Percentiles rank a stretch among this genome's conserved stretches.
Conservation (phyloP, 2,113 vertebrate species). For the Motacilla alba region DNA sequence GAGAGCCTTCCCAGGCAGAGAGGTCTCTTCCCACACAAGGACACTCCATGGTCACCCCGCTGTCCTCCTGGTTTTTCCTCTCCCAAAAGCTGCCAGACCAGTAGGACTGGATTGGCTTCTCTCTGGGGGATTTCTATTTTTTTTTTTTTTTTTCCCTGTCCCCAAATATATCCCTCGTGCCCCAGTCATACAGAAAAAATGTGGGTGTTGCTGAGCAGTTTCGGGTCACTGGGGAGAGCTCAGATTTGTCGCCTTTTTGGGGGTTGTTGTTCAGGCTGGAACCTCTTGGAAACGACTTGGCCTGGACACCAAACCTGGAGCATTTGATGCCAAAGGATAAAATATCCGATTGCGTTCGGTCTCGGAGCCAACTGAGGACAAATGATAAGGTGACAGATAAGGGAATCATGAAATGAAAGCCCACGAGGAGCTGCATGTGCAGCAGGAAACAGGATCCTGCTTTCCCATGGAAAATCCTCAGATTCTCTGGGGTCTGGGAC, state of each 20-base stretch:
- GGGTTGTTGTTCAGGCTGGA: neutral
- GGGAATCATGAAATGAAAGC: neutral
- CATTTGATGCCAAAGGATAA: neutral
- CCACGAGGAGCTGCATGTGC: neutral
- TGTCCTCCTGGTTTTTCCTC: neutral
- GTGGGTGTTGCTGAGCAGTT: neutral
- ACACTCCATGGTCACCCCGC: neutral
- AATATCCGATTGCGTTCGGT: neutral
- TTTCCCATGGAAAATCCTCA: neutral
- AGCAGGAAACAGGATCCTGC: neutral
- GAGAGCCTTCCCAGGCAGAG: neutral
- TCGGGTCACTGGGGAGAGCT: neutral
- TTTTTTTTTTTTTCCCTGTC: neutral
- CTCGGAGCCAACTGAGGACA: neutral
- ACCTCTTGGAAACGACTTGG: accelerated
- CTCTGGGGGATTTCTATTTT: neutral
- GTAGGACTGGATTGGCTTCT: neutral
- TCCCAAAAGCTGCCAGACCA: neutral
- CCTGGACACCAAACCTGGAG: neutral
- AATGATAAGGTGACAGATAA: neutral
- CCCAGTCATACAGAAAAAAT: neutral
- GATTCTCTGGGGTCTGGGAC: neutral
- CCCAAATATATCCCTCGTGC: neutral
- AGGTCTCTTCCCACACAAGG: neutral
- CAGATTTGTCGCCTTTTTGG: neutral